Percentiles rank a stretch among this genome's conserved stretches.
Conservation (phyloP, 37 sponge, comb jelly and placozoan species). For the Bolinopsis microptera region DNA sequence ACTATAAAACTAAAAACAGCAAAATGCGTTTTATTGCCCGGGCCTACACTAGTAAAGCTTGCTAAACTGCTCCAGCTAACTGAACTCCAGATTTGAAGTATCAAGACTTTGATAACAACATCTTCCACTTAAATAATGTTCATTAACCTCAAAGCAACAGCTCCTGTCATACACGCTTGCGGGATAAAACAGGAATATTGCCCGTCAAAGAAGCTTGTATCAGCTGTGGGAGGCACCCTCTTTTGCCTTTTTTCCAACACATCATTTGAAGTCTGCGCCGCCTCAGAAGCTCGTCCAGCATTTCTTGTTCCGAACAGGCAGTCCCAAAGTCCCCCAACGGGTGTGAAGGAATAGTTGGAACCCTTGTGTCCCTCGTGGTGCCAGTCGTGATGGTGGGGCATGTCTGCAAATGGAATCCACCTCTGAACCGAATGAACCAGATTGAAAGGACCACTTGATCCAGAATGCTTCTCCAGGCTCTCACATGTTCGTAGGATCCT, state of each 20-base stretch:
- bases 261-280: background rate
- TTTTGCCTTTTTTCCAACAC: too few species aligned
- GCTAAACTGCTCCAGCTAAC: too few species aligned
- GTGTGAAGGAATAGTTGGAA: background rate
- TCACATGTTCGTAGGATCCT: background rate
- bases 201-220: background rate
- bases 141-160: too few species aligned
- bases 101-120: too few species aligned
- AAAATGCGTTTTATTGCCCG: too few species aligned
- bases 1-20: too few species aligned
- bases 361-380: background rate
- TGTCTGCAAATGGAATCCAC: background rate
- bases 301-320: background rate
- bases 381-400: background rate
- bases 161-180: background rate
- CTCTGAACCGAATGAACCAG: background rate
- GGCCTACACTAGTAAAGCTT: too few species aligned
- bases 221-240: background rate
- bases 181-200: background rate
- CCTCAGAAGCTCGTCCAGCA: background rate
- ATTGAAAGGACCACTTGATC: background rate
- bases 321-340: background rate
- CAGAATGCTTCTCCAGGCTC: background rate
- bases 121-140: too few species aligned
- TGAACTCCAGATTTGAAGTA: too few species aligned